Evolutionary conservation across 2,888 invertebrate genomes (phyloP).

Genomic region (Sceliomorpha sp.): DNA sequence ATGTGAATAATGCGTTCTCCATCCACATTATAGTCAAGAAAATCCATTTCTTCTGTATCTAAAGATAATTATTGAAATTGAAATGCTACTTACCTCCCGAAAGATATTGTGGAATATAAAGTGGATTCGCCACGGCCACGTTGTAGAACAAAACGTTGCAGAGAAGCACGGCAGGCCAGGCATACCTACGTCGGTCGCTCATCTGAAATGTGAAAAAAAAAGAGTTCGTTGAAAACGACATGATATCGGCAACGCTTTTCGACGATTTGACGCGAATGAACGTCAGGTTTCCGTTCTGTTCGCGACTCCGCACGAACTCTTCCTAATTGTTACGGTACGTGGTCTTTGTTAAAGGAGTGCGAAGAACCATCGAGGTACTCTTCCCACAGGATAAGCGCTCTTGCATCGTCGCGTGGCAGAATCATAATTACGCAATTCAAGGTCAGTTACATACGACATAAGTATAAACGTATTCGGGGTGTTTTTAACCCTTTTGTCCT

Average conservation of each 20-base stretch:
- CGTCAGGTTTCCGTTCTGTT: too few species aligned
- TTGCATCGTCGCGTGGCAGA: constrained; percentile 33
- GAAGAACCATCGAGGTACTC: constrained; percentile 58
- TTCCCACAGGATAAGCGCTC: constrained; percentile 60
- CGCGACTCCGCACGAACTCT: too few species aligned
- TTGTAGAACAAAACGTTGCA: constrained; percentile 62
- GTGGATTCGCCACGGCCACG: constrained; percentile 65
- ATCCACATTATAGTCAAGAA: too few species aligned
- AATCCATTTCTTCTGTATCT: too few species aligned
- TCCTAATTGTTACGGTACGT: constrained; percentile 37
- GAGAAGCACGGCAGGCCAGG: constrained; percentile 64
- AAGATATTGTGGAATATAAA: constrained; percentile 74
- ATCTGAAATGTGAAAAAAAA: constrained; percentile 70
- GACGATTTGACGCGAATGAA: neutral
- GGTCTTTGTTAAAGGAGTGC: constrained; percentile 37
- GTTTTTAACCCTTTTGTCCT: too few species aligned
- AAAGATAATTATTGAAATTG: too few species aligned
- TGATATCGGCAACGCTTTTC: neutral
- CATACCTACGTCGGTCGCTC: constrained; percentile 64
- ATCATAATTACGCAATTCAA: constrained; percentile 52
- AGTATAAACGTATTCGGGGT: neutral
- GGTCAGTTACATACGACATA: constrained; percentile 34
- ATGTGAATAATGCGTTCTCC: too few species aligned
- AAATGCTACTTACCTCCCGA: constrained; percentile 75
- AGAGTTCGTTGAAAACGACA: constrained; percentile 11